Percentiles rank a stretch among this genome's conserved stretches.
These are phyloP conservation scores for Caenorhabditis doughertyi DNA, from an alignment of 2,888 invertebrate species.

Conservation along the genomic window DNA sequence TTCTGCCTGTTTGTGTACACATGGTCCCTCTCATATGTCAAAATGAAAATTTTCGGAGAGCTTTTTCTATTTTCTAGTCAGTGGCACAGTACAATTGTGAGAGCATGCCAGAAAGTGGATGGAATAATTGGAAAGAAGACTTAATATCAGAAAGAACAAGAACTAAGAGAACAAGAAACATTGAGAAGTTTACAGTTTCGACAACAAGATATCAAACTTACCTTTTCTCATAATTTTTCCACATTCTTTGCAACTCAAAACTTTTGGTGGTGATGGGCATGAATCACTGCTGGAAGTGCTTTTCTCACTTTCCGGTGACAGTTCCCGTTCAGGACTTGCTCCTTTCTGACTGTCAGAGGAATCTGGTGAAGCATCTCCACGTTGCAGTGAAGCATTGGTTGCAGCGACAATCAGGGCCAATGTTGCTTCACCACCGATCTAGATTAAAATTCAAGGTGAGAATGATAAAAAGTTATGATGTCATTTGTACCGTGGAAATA, in stretches of 20 bases:
- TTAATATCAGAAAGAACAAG: neutral
- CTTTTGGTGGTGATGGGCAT: constrained; percentile 31
- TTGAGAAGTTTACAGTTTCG: neutral
- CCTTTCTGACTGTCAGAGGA: constrained; percentile 37
- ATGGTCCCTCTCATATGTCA: constrained; percentile 59
- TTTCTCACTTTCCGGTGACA: constrained; percentile 31
- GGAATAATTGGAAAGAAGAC: constrained; percentile 5
- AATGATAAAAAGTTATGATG: neutral
- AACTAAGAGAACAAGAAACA: neutral
- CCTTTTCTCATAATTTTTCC: constrained; percentile 83
- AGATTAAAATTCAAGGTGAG: constrained; percentile 44
- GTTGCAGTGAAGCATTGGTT: constrained; percentile 47
- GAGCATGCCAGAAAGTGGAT: constrained; percentile 13
- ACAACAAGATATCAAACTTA: constrained; percentile 57
- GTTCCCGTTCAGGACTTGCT: constrained; percentile 33
- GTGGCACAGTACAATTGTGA: constrained; percentile 31
- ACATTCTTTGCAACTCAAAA: constrained; percentile 80
- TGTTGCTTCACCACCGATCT: constrained; percentile 73
- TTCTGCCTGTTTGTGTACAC: constrained; percentile 56
- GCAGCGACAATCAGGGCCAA: constrained; percentile 63
- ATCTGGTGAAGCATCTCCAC: constrained; percentile 43
- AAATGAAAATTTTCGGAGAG: constrained; percentile 38
- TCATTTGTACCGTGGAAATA: constrained; percentile 34
- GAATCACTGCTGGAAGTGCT: constrained; percentile 34
- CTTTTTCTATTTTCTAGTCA: neutral